Conservation (phyloP, 2,113 vertebrate species). For the Nymphicus hollandicus region DNA sequence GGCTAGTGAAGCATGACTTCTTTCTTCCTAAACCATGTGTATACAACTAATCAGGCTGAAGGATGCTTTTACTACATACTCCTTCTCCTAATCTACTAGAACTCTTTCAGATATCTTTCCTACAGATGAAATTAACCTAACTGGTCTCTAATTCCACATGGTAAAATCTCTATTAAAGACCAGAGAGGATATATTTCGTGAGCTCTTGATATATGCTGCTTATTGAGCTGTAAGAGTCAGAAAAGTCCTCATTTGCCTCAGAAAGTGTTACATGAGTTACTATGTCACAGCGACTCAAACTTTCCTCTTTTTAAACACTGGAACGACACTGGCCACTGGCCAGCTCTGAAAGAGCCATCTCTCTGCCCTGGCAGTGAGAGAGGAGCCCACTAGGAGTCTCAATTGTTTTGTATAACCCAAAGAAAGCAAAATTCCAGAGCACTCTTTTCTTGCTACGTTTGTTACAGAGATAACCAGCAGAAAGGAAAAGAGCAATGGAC, state of each 20-base stretch:
- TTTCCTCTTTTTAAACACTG: neutral
- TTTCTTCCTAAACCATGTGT: conserved; percentile 11
- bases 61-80: conserved; percentile 29
- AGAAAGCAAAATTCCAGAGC: neutral
- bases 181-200: neutral
- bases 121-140: conserved; percentile 9
- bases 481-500: neutral
- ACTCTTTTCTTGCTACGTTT: neutral
- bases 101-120: conserved; percentile 34
- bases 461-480: neutral
- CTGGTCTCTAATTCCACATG: neutral
- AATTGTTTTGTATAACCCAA: neutral
- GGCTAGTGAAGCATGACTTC: conserved; percentile 40
- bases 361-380: neutral
- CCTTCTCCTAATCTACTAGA: conserved; percentile 32
- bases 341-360: neutral
- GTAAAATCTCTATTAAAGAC: conserved; percentile 14
- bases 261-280: neutral
- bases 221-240: neutral
- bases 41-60: conserved; percentile 43
- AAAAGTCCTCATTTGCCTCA: neutral
- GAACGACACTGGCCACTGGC: neutral
- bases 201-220: neutral
- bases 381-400: neutral
- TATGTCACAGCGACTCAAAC: neutral